Evolutionary conservation across 2,113 vertebrate species (phyloP), one percentile per base, ranked within the genome.

Genomic region (Neolamprologus toae): DNA sequence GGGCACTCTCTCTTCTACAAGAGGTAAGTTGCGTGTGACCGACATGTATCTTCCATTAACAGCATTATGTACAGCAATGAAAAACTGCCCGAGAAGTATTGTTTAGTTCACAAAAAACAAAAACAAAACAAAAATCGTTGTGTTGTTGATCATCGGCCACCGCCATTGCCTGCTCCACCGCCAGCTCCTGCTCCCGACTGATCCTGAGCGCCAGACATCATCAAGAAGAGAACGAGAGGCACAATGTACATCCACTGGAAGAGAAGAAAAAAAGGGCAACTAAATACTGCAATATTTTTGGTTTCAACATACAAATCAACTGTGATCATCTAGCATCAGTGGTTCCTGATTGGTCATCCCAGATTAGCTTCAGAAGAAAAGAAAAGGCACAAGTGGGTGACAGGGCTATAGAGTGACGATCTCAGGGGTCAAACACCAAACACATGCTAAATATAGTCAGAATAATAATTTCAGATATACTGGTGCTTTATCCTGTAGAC

Each of bases 211-310:
- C 98, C 98, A 0, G 98, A 98, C 98, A 98, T 98, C 98, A 98
- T 98, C 88, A 98, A 94, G 95, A 98, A 98, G 73, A 98, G 97
- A 87, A 98, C 98, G 2, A 98, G 97, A 6, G 98, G 98, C 26
- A 98, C 97, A 63, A 98, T 98, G 96, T 98, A 98, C 98, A 98
- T 98, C 98, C 98, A 98, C 98, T 98, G 96, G 12, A 68, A 82
- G 51, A 21, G 31, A 84, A 8, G 59, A 76, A n/a, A 3, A 45
- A 51, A 37, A 16, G 12, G 4, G 4, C 4, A 16, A 7, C 17
- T 84, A 8, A 84, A 81, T 26, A 54, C 5, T 6, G 40, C 0
- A 2, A 13, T 14, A 40, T 21, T 12, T 59, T n/a, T 31, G 17
- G 45, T 79, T 82, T 1, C 1, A 1, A 33, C 9, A 8, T 9